Conservation (phyloP, 2,888 invertebrate genomes). For the Patella depressa region DNA sequence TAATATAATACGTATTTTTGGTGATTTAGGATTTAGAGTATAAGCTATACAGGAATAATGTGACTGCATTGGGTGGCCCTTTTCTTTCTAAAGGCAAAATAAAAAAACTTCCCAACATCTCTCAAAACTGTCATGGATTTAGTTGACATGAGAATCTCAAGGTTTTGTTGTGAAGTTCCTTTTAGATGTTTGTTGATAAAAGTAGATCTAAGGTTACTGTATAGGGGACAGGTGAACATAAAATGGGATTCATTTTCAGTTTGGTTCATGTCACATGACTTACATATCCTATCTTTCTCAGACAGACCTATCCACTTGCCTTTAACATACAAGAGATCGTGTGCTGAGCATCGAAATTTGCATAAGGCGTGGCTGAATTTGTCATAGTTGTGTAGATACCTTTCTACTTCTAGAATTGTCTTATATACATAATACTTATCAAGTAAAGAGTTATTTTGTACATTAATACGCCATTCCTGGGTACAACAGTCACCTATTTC, state of each 20-base stretch:
- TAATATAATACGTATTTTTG: too few species aligned
- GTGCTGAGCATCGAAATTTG: not conserved
- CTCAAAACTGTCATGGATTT: not conserved
- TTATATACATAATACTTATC: not conserved
- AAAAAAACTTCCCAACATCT: not conserved
- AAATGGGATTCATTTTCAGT: too few species aligned
- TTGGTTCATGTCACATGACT: too few species aligned
- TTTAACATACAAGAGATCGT: not conserved
- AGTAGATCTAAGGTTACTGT: too few species aligned
- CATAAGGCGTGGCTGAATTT: not conserved
- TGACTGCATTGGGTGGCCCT: not conserved
- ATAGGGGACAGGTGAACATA: too few species aligned
- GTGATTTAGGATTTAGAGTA: too few species aligned
- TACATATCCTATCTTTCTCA: too few species aligned
- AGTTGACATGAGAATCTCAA: not conserved
- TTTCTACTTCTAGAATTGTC: not conserved
- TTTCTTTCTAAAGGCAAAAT: not conserved
- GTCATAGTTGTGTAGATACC: not conserved
- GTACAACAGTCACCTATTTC: constrained; percentile 1
- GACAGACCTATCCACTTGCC: not conserved
- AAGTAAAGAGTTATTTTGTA: not conserved
- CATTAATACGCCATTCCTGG: not conserved
- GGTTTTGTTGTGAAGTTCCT: not conserved
- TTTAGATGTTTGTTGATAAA: not conserved
- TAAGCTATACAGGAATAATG: too few species aligned